phyloP scores from a whole-genome alignment of 2,797 vertebrate species.

The Neosalanx taihuensis region DNA sequence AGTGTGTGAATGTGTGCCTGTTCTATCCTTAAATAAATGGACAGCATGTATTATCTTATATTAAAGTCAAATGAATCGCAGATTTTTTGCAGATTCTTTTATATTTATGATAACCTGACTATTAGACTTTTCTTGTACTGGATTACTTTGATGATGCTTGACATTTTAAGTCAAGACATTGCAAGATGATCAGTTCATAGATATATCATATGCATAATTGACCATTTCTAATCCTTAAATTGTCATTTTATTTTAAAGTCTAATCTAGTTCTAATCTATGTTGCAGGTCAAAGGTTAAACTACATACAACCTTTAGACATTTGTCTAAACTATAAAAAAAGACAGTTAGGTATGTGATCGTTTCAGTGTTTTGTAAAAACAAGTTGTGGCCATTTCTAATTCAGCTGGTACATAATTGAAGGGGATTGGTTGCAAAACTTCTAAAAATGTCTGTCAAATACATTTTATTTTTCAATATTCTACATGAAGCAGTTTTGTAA shows the following conservation, averaged over 20 bases:
- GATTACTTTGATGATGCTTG: slow-evolving; percentile 2
- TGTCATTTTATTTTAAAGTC: not conserved
- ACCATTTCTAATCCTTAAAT: slow-evolving; percentile 1
- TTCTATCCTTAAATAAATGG: slow-evolving; percentile 29
- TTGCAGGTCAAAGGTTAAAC: not conserved
- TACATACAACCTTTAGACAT: no score
- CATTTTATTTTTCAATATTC: slow-evolving; percentile 66
- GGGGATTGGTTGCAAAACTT: slow-evolving; percentile 41
- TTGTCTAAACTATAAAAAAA: not conserved
- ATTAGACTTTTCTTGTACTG: slow-evolving; percentile 14
- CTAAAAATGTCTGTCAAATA: slow-evolving; percentile 50
- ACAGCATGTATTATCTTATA: slow-evolving; percentile 15
- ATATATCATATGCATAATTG: not conserved
- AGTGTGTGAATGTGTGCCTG: slow-evolving; percentile 30
- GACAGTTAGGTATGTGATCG: not conserved
- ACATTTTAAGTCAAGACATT: slow-evolving; percentile 12
- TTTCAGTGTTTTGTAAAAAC: slow-evolving; percentile 18
- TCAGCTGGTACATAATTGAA: slow-evolving; percentile 47
- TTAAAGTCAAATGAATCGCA: slow-evolving; percentile 17
- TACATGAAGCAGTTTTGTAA: slow-evolving; percentile 62
- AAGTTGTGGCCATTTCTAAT: slow-evolving; percentile 5
- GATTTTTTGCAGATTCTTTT: slow-evolving; percentile 25
- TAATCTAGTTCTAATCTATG: not conserved
- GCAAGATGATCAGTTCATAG: not conserved
- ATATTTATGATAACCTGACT: slow-evolving; percentile 14